These are phyloP conservation scores for Tinamus guttatus DNA, from an alignment of 2,113 vertebrate species.

Conservation along the genomic window DNA sequence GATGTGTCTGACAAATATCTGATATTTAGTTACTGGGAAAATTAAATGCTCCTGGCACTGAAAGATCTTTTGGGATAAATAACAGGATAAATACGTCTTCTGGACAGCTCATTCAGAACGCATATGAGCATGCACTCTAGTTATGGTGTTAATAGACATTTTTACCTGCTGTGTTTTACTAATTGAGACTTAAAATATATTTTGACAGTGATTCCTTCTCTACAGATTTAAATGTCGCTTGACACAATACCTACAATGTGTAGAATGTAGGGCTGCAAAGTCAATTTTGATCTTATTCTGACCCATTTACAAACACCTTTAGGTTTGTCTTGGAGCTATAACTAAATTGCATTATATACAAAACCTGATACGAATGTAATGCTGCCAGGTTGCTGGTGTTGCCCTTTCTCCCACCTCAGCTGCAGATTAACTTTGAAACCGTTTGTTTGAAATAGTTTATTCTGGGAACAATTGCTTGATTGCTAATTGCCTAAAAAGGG, in stretches of 20 bases:
- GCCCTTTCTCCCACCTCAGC: not conserved
- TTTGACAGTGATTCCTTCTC: not conserved
- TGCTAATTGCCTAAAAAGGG: not conserved
- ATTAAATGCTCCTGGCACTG: not conserved
- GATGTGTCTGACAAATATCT: not conserved
- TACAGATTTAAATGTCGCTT: not conserved
- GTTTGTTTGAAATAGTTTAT: not conserved
- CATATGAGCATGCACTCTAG: not conserved
- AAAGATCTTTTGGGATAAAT: not conserved
- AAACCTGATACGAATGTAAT: not conserved
- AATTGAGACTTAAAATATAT: not conserved
- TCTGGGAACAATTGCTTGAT: not conserved
- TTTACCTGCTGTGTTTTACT: fast-evolving
- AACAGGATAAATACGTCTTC: not conserved
- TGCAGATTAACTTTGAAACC: not conserved
- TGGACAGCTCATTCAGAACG: not conserved
- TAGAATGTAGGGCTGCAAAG: not conserved
- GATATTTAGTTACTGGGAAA: not conserved
- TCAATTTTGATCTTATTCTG: not conserved
- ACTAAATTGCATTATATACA: not conserved
- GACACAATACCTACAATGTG: not conserved
- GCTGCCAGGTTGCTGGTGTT: not conserved
- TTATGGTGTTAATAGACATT: not conserved
- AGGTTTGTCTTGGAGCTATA: not conserved
- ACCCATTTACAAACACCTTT: not conserved